Conservation (phyloP, 2,113 vertebrate genomes). For the Ophthalmolycus amberensis region DNA sequence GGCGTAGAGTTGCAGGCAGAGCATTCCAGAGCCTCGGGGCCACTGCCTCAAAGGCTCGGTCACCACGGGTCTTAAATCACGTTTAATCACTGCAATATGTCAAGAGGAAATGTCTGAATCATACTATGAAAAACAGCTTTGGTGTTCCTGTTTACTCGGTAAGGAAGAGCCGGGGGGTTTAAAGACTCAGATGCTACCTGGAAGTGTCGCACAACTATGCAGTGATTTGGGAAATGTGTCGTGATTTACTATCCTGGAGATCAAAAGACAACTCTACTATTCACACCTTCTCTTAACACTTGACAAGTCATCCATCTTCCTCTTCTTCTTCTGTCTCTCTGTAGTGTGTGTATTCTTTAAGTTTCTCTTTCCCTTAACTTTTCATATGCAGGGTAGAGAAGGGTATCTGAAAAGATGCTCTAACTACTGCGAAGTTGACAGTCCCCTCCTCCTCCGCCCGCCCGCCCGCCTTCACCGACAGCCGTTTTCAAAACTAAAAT, state of each 20-base stretch:
- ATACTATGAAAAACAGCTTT: constrained; percentile 3
- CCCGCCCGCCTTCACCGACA: constrained; percentile 22
- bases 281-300: constrained; percentile 59
- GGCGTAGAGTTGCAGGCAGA: no score
- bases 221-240: constrained; percentile 46
- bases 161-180: constrained; percentile 13
- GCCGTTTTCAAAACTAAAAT: constrained; percentile 54
- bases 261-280: constrained; percentile 50
- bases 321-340: constrained; percentile 39
- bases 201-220: constrained; percentile 39
- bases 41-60: no score
- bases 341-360: constrained; percentile 24
- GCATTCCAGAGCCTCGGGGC: no score
- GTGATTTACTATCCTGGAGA: constrained; percentile 22
- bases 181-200: constrained; percentile 24
- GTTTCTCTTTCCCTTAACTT: constrained; percentile 55
- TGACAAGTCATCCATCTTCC: constrained; percentile 50
- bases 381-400: constrained; percentile 44
- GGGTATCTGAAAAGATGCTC: constrained; percentile 53
- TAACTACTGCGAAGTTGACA: constrained; percentile 42
- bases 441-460: neutral
- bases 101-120: constrained; percentile 11
- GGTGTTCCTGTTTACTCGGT: constrained; percentile 28
- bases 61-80: neutral
- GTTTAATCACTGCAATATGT: constrained; percentile 12